Evolutionary conservation across 64 coral and sea anemone genomes (phyloP), one percentile per base, ranked within the genome.

Genomic region (Exaiptasia diaphana): DNA sequence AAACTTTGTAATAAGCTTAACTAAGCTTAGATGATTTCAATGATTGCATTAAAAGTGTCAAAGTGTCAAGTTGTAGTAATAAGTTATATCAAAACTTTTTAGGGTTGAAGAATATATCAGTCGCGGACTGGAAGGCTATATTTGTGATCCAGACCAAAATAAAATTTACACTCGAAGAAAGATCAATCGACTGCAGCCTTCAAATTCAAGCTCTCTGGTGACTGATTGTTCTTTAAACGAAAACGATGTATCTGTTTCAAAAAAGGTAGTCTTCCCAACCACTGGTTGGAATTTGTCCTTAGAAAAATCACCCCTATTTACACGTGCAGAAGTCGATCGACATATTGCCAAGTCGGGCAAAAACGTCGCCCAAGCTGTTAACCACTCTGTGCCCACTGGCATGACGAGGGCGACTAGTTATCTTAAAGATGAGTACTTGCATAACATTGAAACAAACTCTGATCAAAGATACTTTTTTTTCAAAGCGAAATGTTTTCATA

Each of bases 21-120:
- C 6, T 46, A 46, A 46, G 43, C 43, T 46, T 46, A 46, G 6
- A 46, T 46, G 6, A 8, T 46, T 46, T 7, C 43, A 15, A 46
- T 15, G 43, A 46, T 46, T 46, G 15, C 6, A 46, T 46, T 46
- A 46, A 15, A 8, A 46, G 15, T 46, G 15, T 46, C 15, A 8
- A 8, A 6, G 15, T 7, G 6, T 7, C 43, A 46, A 46, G 15
- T 46, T 46, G 15, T 46, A 46, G 43, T 46, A 15, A 6, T 46
- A 8, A 8, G 6, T 46, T 46, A 15, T 46, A 8, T 46, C 43
- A 15, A 8, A 8, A 46, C 15, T 46, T 46, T 46, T 46, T 46
- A 83, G 81, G 50, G 81, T 83, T 49, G 64, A 83, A 35, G 81
- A 83, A 56, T 83, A 71, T 50, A 71, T 83, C 21, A 83, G 67